These are phyloP conservation scores for Drosophila seguyi DNA, from an alignment of 1,140 invertebrate genomes.

Conservation along the genomic window DNA sequence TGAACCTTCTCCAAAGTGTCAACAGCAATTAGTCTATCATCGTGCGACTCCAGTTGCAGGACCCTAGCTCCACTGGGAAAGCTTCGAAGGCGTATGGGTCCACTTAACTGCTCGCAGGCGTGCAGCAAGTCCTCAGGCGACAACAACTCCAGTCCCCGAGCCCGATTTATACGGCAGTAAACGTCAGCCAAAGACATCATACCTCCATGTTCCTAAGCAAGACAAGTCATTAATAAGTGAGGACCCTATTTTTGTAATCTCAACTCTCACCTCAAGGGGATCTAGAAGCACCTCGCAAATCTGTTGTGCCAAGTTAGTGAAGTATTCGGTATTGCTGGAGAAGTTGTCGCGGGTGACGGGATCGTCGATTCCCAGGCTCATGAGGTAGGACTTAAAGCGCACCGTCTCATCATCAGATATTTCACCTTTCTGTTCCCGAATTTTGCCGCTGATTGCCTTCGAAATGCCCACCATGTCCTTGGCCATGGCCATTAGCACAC, in stretches of 20 bases:
- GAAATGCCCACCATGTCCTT: slow-evolving; percentile 98
- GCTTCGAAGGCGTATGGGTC: slow-evolving; percentile 91
- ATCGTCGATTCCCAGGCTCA: slow-evolving; percentile 98
- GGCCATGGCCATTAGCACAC: slow-evolving; percentile 96
- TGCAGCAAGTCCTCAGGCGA: slow-evolving; percentile 98
- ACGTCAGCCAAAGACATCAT: slow-evolving; percentile 98
- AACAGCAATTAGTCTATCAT: slow-evolving; percentile 91
- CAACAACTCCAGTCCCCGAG: slow-evolving; percentile 93
- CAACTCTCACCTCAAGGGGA: slow-evolving; percentile 90
- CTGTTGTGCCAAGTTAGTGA: slow-evolving; percentile 94
- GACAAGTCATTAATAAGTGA: not conserved
- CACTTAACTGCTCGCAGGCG: slow-evolving; percentile 91
- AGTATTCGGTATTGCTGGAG: slow-evolving; percentile 94
- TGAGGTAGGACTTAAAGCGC: slow-evolving; percentile 97
- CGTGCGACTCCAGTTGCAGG: slow-evolving; percentile 92
- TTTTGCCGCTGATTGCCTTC: slow-evolving; percentile 96
- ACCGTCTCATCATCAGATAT: slow-evolving; percentile 99
- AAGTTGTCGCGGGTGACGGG: slow-evolving; percentile 97
- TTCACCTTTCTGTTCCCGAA: slow-evolving; percentile 97
- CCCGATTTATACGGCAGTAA: slow-evolving; percentile 97
- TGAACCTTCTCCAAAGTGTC: slow-evolving; percentile 91
- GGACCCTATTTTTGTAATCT: not conserved
- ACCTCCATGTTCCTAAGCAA: slow-evolving; percentile 93
- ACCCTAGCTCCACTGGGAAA: slow-evolving; percentile 97
- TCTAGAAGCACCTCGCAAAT: slow-evolving; percentile 92